Conservation (phyloP, 2,113 vertebrate species). For the Sylvia atricapilla region DNA sequence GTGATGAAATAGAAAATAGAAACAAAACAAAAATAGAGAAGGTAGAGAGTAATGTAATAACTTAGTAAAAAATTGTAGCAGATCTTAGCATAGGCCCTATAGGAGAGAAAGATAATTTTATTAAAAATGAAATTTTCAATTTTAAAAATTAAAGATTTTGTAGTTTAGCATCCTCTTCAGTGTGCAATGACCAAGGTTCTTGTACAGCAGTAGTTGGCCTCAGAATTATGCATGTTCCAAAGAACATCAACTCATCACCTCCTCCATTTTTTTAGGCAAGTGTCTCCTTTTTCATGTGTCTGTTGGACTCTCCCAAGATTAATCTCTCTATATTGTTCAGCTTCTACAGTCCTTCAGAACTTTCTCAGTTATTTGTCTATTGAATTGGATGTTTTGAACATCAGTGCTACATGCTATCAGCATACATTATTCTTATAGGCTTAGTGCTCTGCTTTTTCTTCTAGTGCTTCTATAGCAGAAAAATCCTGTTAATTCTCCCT, state of each 20-base stretch:
- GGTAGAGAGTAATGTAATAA: not conserved
- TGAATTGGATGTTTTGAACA: not conserved
- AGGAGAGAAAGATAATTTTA: not conserved
- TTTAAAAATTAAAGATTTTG: not conserved
- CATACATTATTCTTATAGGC: not conserved
- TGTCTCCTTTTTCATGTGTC: not conserved
- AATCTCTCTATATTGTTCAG: not conserved
- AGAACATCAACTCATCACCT: not conserved
- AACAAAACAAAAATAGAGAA: not conserved
- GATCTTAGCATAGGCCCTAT: not conserved
- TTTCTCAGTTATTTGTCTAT: not conserved
- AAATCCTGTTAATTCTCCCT: not conserved
- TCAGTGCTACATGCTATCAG: rapidly evolving
- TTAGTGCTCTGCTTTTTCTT: not conserved
- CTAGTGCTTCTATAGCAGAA: not conserved
- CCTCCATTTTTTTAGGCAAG: not conserved
- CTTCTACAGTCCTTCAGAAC: not conserved
- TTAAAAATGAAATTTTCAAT: not conserved
- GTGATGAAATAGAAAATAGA: not conserved
- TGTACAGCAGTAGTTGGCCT: rapidly evolving
- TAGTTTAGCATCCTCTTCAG: not conserved
- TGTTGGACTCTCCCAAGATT: not conserved
- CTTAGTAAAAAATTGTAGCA: not conserved
- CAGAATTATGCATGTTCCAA: not conserved
- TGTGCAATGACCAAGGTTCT: not conserved